Conservation (phyloP, 2,113 vertebrate genomes). For the Brachypteracias leptosomus region DNA sequence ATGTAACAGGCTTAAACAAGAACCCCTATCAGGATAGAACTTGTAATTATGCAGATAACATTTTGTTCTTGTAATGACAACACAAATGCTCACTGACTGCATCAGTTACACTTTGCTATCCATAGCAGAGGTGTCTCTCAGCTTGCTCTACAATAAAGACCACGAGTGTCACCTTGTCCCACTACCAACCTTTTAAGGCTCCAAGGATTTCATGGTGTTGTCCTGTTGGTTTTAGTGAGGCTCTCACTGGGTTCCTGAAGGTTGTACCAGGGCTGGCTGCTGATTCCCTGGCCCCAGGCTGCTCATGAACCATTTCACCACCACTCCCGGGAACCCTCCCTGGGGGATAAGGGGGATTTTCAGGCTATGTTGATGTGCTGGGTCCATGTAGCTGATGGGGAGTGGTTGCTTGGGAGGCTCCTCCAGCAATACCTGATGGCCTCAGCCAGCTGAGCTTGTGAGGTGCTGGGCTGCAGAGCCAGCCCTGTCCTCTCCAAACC, state of each 20-base stretch:
- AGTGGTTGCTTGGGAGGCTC: background rate
- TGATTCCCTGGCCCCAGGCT: background rate
- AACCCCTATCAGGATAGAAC: conserved; percentile 16
- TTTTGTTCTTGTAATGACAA: background rate
- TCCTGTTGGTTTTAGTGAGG: background rate
- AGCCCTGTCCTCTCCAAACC: background rate
- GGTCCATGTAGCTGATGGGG: background rate
- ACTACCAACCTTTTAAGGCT: background rate
- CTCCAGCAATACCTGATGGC: background rate
- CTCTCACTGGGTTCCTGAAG: background rate
- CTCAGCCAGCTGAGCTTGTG: background rate
- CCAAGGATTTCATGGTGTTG: background rate
- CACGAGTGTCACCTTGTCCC: background rate
- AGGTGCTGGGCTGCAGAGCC: background rate
- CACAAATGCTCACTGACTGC: background rate
- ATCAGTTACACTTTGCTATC: background rate
- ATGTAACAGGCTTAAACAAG: conserved; percentile 48
- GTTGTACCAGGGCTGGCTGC: background rate
- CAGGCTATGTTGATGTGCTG: accelerated
- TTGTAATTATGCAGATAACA: conserved; percentile 26
- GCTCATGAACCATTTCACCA: background rate
- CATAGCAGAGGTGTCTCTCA: background rate
- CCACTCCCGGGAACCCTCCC: background rate
- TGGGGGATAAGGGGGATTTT: background rate
- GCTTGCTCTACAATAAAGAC: background rate